phyloP scores from a whole-genome alignment of 2,888 invertebrate species.

The Ptychoptera albimana region DNA sequence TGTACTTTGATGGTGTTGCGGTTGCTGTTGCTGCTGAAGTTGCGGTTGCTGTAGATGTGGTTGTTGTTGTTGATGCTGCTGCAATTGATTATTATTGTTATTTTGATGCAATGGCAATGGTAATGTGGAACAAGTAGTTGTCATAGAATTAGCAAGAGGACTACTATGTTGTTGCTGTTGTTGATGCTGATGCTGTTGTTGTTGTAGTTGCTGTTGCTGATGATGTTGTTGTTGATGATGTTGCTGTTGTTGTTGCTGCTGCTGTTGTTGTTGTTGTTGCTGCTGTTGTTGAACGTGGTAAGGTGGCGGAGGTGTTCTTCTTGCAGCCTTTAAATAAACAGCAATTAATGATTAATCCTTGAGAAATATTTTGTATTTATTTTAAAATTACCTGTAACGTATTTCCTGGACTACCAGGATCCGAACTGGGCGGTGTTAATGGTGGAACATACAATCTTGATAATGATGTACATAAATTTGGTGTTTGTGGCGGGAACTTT shows the following conservation, averaged over 20 bases:
- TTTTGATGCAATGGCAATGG: background rate
- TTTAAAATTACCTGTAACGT: conserved; percentile 36
- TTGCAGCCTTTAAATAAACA: conserved; percentile 33
- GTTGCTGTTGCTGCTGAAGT: conserved; percentile 1
- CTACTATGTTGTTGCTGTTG: background rate
- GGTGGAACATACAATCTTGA: conserved; percentile 65
- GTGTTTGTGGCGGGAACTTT: conserved; percentile 1
- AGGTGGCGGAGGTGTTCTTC: conserved; percentile 62
- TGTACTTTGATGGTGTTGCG: conserved; percentile 5
- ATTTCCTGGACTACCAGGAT: conserved; percentile 69
- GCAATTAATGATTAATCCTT: conserved; percentile 2
- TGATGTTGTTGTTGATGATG: conserved; percentile 5
- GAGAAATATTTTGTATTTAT: background rate
- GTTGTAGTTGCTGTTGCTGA: conserved; percentile 1
- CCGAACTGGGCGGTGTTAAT: conserved; percentile 74
- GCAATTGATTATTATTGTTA: background rate
- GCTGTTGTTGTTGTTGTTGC: conserved; percentile 13
- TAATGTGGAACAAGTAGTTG: too few relatives aligned
- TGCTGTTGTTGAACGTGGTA: conserved; percentile 35
- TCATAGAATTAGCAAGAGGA: background rate
- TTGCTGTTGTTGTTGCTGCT: conserved; percentile 2
- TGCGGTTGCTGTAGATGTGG: background rate
- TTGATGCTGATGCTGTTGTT: conserved; percentile 1
- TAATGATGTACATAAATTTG: conserved; percentile 20
- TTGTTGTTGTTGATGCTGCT: background rate